phyloP scores from a whole-genome alignment of 2,888 invertebrate species.

The Diaphora mendica region DNA sequence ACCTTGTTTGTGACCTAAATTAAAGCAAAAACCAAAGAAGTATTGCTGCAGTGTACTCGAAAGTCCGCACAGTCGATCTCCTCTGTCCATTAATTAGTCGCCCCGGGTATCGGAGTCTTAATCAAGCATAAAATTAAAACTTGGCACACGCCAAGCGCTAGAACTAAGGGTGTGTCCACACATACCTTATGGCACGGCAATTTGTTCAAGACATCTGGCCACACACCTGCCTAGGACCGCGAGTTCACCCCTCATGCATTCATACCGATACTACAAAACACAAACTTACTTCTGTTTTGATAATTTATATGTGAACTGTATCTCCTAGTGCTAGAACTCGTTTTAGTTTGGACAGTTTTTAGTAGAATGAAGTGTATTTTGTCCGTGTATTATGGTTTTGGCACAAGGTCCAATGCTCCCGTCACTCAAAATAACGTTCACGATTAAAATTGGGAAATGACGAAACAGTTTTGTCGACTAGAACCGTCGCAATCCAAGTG shows the following conservation, averaged over 20 bases:
- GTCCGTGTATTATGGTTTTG: slow-evolving; percentile 73
- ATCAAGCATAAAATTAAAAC: slow-evolving; percentile 87
- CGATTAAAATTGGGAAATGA: slow-evolving; percentile 84
- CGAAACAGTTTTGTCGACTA: slow-evolving; percentile 74
- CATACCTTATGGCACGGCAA: slow-evolving; percentile 83
- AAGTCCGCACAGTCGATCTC: slow-evolving; percentile 70
- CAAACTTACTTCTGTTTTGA: slow-evolving; percentile 26
- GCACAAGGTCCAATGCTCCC: slow-evolving; percentile 79
- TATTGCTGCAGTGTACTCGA: slow-evolving; percentile 57
- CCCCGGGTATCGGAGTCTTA: slow-evolving; percentile 71
- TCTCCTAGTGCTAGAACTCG: slow-evolving; percentile 52
- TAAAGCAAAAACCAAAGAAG: slow-evolving; percentile 44
- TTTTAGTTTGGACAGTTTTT: slow-evolving; percentile 35
- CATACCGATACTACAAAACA: slow-evolving; percentile 68
- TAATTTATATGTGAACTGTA: slow-evolving; percentile 41
- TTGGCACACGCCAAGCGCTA: slow-evolving; percentile 84
- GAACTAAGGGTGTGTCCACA: slow-evolving; percentile 81
- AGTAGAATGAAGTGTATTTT: slow-evolving; percentile 33
- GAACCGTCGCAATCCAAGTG: slow-evolving; percentile 77
- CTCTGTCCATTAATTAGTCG: slow-evolving; percentile 80
- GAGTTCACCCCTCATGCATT: slow-evolving; percentile 55
- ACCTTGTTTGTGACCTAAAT: slow-evolving; percentile 9
- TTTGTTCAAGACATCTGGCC: slow-evolving; percentile 86
- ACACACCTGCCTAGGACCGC: slow-evolving; percentile 80
- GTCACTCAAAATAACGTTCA: slow-evolving; percentile 74